Percentiles rank a stretch among this genome's conserved stretches.
phyloP scores from a whole-genome alignment of 2,888 invertebrate species.

The Lycia hirtaria region DNA sequence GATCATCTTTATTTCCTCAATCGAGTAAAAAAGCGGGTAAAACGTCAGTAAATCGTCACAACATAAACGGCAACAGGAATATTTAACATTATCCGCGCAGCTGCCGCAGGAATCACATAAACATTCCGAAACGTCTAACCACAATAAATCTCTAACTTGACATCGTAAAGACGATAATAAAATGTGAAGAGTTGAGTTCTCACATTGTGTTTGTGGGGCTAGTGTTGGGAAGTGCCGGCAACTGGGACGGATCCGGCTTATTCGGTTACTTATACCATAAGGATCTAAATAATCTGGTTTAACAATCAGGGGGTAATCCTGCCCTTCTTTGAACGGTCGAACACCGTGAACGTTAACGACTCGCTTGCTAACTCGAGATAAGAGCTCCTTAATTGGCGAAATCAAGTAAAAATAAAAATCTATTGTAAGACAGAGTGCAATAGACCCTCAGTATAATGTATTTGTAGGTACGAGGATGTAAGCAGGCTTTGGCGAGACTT shows the following conservation, averaged over 20 bases:
- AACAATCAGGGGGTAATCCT: no score
- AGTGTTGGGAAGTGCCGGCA: neutral
- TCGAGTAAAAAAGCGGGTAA: slow-evolving; percentile 1
- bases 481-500: no score
- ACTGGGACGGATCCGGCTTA: neutral
- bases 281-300: no score
- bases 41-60: slow-evolving; percentile 1
- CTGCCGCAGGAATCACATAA: slow-evolving; percentile 26
- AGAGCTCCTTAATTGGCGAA: no score
- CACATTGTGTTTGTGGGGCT: slow-evolving; percentile 12
- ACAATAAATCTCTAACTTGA: slow-evolving; percentile 45
- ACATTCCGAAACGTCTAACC: slow-evolving; percentile 40
- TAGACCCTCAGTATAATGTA: no score
- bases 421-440: no score
- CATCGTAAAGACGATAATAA: slow-evolving; percentile 43
- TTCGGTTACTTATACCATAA: no score
- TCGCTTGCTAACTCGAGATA: no score
- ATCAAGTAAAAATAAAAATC: no score
- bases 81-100: slow-evolving; percentile 23
- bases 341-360: no score
- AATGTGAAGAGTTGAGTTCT: slow-evolving; percentile 26
- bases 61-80: slow-evolving; percentile 2
- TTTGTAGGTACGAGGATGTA: no score
- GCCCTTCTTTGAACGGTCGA: no score
- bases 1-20: slow-evolving; percentile 6